Conservation (phyloP, 2,888 invertebrate species). For the Eulithis testata region DNA sequence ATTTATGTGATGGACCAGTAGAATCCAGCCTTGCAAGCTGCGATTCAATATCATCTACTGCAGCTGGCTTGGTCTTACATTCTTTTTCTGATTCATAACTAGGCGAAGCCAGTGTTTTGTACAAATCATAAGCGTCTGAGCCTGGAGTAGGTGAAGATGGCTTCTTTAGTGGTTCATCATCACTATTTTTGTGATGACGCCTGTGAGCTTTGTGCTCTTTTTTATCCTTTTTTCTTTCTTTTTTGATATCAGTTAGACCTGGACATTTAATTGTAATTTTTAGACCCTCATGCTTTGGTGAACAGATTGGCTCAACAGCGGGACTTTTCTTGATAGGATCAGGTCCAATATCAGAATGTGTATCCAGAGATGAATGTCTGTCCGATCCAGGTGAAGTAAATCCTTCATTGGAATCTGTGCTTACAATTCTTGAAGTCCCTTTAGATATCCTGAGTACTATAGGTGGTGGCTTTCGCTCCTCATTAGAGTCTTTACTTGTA, state of each 20-base stretch:
- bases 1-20: slow-evolving; percentile 54
- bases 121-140: slow-evolving; percentile 79
- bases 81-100: slow-evolving; percentile 62
- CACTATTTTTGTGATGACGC: slow-evolving; percentile 74
- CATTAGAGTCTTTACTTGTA: slow-evolving; percentile 76
- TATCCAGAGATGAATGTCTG: slow-evolving; percentile 78
- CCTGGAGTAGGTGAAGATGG: slow-evolving; percentile 80
- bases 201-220: slow-evolving; percentile 83
- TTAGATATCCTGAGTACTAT: slow-evolving; percentile 95
- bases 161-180: slow-evolving; percentile 70
- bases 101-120: slow-evolving; percentile 82
- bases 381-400: slow-evolving; percentile 83
- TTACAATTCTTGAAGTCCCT: slow-evolving; percentile 87
- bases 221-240: slow-evolving; percentile 77
- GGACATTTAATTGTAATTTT: slow-evolving; percentile 82
- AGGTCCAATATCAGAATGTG: slow-evolving; percentile 71
- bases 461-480: slow-evolving; percentile 88
- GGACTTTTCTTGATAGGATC: slow-evolving; percentile 73
- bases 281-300: slow-evolving; percentile 80
- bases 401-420: slow-evolving; percentile 87
- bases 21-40: slow-evolving; percentile 71
- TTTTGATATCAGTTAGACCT: slow-evolving; percentile 69
- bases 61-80: slow-evolving; percentile 51
- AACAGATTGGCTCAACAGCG: slow-evolving; percentile 75
- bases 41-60: slow-evolving; percentile 69